Conservation (phyloP, 2,113 vertebrate species). For the Campylomormyrus tamandua region DNA sequence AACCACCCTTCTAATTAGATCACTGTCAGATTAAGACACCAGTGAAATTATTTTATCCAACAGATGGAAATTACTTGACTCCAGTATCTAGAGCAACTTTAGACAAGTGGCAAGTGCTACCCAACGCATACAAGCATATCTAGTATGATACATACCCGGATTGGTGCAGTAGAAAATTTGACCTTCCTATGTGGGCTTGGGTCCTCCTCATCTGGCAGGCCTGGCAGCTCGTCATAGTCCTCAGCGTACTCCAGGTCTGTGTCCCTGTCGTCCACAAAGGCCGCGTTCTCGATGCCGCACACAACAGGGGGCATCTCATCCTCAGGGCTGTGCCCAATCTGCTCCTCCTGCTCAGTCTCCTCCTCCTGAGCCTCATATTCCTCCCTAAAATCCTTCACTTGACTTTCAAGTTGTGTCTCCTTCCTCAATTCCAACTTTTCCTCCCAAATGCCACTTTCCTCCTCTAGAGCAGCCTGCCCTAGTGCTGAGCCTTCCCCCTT, state of each 20-base stretch:
- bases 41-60: background rate
- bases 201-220: slow-evolving; percentile 62
- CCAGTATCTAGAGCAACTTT: background rate
- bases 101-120: background rate
- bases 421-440: background rate
- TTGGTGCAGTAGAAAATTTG: slow-evolving; percentile 74
- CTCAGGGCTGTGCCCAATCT: slow-evolving; percentile 34
- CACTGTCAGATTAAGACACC: background rate
- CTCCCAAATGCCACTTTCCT: slow-evolving; percentile 35
- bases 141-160: slow-evolving; percentile 60
- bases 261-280: slow-evolving; percentile 62
- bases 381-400: slow-evolving; percentile 24
- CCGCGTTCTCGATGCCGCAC: slow-evolving; percentile 69
- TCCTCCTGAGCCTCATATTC: background rate
- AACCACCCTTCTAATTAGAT: background rate
- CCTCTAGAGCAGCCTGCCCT: slow-evolving; percentile 13
- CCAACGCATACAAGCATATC: background rate
- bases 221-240: slow-evolving; percentile 69
- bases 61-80: background rate
- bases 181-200: slow-evolving; percentile 56
- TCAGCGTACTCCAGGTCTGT: slow-evolving; percentile 46
- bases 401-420: background rate
- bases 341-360: slow-evolving; percentile 5
- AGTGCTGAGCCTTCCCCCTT: slow-evolving; percentile 22
- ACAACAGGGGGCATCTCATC: slow-evolving; percentile 30